Conservation (phyloP, 2,888 invertebrate genomes). For the Lepidonotus clava region DNA sequence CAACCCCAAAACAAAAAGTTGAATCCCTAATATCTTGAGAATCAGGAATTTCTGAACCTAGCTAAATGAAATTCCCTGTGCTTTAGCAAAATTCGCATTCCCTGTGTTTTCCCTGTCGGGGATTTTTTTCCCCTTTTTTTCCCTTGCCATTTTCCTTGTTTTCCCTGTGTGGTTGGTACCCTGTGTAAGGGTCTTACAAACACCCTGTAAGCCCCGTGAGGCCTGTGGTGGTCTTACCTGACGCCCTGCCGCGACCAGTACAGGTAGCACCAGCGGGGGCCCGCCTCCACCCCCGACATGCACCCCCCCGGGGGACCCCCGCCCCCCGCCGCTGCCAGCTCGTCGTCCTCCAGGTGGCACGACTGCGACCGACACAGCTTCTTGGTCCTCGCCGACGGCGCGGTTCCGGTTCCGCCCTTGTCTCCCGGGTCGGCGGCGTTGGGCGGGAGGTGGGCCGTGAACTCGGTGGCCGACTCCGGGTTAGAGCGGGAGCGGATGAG, state of each 20-base stretch:
- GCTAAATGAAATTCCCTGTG: too few relatives aligned
- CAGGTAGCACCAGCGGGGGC: background rate
- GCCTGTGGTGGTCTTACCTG: too few relatives aligned
- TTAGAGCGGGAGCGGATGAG: constrained; percentile 20
- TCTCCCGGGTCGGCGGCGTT: background rate
- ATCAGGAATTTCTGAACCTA: too few relatives aligned
- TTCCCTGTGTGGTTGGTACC: too few relatives aligned
- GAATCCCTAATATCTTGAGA: too few relatives aligned
- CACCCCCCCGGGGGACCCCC: background rate
- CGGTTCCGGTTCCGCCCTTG: background rate
- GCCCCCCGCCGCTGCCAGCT: background rate
- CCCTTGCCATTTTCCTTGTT: too few relatives aligned
- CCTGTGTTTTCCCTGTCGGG: too few relatives aligned
- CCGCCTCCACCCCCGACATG: background rate
- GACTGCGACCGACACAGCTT: constrained; percentile 23
- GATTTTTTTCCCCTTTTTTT: too few relatives aligned
- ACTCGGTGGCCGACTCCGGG: constrained; percentile 31
- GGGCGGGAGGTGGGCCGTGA: constrained; percentile 2
- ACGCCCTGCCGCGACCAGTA: background rate
- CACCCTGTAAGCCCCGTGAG: too few relatives aligned
- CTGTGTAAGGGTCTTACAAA: too few relatives aligned
- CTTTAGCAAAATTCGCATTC: too few relatives aligned
- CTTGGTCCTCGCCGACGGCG: background rate
- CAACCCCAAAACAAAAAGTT: too few relatives aligned
- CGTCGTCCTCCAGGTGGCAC: constrained; percentile 11